A percentile compares a stretch with the other conserved stretches of the same genome.
Evolutionary conservation across 2,113 vertebrate species (phyloP).

Genomic region (Sylvia atricapilla): DNA sequence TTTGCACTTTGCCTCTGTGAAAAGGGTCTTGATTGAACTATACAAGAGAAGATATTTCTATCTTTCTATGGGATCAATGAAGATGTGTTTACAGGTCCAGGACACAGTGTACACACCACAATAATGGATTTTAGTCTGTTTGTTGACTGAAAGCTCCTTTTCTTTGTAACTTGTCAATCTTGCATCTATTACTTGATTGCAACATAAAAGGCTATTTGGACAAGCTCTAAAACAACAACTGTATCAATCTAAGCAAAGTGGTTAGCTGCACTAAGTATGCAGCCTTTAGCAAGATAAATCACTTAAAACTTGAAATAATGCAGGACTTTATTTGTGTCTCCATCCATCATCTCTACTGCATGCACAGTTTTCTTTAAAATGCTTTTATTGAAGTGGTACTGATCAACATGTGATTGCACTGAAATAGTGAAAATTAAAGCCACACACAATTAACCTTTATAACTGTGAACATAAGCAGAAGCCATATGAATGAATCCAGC

Average conservation of each 20-base stretch:
- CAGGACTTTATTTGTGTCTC: constrained; percentile 54
- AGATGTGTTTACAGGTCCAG: constrained; percentile 91
- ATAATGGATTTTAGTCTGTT: constrained; percentile 92
- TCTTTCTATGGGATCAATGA: constrained; percentile 92
- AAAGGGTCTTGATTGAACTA: constrained; percentile 88
- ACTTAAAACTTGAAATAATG: constrained; percentile 58
- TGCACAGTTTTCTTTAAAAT: neutral
- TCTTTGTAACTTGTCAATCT: constrained; percentile 90
- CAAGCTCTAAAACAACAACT: constrained; percentile 77
- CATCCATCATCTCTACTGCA: constrained; percentile 14
- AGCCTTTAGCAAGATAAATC: constrained; percentile 60
- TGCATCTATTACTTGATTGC: constrained; percentile 80
- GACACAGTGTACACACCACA: constrained; percentile 85
- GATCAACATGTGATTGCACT: neutral
- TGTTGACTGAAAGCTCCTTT: constrained; percentile 92
- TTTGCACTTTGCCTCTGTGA: constrained; percentile 89
- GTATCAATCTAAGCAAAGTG: constrained; percentile 72
- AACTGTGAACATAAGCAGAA: neutral
- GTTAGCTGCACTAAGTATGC: constrained; percentile 67
- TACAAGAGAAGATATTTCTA: constrained; percentile 90
- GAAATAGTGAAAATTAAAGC: neutral
- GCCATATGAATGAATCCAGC: neutral
- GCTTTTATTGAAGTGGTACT: neutral
- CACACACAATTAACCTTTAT: neutral
- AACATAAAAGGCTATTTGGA: constrained; percentile 79